Evolutionary conservation across 2,797 vertebrate genomes (phyloP), one percentile per base, ranked within the genome.

Genomic region (Xiphorhynchus erythropygius): DNA sequence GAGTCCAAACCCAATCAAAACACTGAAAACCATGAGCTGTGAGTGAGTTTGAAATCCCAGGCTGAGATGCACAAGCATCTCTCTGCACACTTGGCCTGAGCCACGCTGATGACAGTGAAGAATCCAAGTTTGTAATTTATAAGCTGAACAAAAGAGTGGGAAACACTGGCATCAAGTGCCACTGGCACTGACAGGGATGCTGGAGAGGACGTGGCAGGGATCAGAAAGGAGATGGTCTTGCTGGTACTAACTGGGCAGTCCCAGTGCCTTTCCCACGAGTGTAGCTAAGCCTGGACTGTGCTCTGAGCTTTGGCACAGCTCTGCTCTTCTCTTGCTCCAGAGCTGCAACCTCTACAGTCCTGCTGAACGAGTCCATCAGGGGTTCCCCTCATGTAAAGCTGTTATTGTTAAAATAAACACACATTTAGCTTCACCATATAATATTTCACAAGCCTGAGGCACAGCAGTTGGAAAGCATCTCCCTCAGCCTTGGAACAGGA

Each of bases 401-500:
- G 76, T 92, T 92, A 91, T 85, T 96, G 94, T 94, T 96, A 93
- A 96, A 97, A 96, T 95, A 97, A 97, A 97, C 93, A 96, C 5
- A 2, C 75, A 35, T 96, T 95, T 64, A 71, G 69, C 93, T 90
- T 73, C 95, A 90, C 91, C 85, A 55, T 81, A 89, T 95, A 96
- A 19, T 75, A 71, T 97, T 97, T 96, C 96, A 95, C 64, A 37
- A 95, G 96, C 67, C 91, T 85, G 91, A 95, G 91, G 96, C 91
- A 55, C 75, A 91, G 83, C 90, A 90, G 70, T 92, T 95, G 94
- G 93, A 96, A 94, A 1, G 1, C 78, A 92, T 95, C 93, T 91
- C 89, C 88, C 64, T 74, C 91, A 87, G 91, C 89, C 90, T 69
- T 75, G 95, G 68, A 94, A 69, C 18, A 73, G 41, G 87, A 92